phyloP scores from a whole-genome alignment of 2,888 invertebrate genomes.

The Drosophila robusta region DNA sequence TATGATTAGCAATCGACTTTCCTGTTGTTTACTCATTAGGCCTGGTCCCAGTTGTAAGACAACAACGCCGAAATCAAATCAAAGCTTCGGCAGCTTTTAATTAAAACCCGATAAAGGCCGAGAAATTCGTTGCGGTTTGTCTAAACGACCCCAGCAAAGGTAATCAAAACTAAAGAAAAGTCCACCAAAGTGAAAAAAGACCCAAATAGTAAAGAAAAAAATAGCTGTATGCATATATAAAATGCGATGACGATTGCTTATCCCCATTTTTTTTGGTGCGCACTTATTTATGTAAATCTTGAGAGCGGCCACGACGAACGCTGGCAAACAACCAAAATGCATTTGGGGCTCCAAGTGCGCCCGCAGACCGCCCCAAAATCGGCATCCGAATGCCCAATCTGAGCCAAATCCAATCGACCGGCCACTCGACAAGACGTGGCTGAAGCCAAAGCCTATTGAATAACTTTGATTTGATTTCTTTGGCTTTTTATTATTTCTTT shows the following conservation, averaged over 20 bases:
- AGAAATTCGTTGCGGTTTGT: constrained; percentile 70
- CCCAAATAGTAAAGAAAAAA: constrained; percentile 7
- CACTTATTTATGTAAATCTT: constrained; percentile 78
- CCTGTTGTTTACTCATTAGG: constrained; percentile 33
- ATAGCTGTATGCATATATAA: constrained; percentile 21
- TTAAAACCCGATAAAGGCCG: constrained; percentile 66
- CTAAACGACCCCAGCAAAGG: constrained; percentile 43
- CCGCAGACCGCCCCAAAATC: constrained; percentile 8
- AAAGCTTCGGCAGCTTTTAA: constrained; percentile 69
- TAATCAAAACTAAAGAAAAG: constrained; percentile 41
- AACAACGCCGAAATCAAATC: constrained; percentile 30
- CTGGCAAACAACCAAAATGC: constrained; percentile 69
- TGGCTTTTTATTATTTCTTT: neutral
- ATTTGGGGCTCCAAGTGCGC: constrained; percentile 52
- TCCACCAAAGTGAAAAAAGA: constrained; percentile 22
- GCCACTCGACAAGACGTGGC: constrained; percentile 57
- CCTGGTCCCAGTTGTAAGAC: constrained; percentile 2
- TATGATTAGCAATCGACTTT: constrained; percentile 55
- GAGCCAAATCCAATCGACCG: constrained; percentile 49
- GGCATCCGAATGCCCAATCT: neutral
- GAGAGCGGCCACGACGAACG: constrained; percentile 39
- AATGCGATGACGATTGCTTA: constrained; percentile 58
- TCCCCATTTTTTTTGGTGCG: constrained; percentile 56
- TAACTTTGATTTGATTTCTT: constrained; percentile 70
- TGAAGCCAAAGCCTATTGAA: constrained; percentile 64